phyloP scores from a whole-genome alignment of 2,797 vertebrate species.

The Acridotheres tristis region DNA sequence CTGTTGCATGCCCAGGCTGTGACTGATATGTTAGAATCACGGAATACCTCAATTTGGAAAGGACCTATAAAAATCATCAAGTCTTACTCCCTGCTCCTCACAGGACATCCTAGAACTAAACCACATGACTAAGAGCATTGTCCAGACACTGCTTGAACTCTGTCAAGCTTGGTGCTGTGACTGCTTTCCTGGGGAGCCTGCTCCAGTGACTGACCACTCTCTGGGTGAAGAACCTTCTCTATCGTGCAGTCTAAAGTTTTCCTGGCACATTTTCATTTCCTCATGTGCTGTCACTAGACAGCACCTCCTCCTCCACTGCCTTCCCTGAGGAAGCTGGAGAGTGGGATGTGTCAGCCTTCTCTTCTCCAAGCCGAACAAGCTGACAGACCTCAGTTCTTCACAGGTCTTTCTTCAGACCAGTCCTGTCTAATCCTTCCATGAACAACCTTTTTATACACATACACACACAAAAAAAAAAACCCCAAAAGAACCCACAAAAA shows the following conservation, averaged over 20 bases:
- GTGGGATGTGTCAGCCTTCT: background rate
- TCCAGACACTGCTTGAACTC: background rate
- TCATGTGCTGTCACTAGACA: background rate
- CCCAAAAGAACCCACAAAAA: too few relatives aligned
- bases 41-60: background rate
- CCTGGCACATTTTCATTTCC: background rate
- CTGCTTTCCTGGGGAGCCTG: background rate
- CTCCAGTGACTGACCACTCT: background rate
- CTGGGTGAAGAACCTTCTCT: background rate
- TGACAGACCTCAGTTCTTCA: background rate
- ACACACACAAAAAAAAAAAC: background rate
- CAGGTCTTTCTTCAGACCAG: background rate
- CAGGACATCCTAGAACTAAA: background rate
- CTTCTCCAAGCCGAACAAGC: background rate
- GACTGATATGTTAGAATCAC: background rate
- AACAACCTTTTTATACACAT: background rate
- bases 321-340: background rate
- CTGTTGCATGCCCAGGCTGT: background rate
- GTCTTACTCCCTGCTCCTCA: fast-evolving
- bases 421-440: background rate
- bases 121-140: background rate
- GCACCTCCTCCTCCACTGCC: fast-evolving
- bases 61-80: background rate
- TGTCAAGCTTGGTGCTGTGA: background rate
- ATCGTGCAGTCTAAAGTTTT: background rate